Evolutionary conservation across 2,888 invertebrate genomes (phyloP).

Genomic region (Serripes groenlandicus): DNA sequence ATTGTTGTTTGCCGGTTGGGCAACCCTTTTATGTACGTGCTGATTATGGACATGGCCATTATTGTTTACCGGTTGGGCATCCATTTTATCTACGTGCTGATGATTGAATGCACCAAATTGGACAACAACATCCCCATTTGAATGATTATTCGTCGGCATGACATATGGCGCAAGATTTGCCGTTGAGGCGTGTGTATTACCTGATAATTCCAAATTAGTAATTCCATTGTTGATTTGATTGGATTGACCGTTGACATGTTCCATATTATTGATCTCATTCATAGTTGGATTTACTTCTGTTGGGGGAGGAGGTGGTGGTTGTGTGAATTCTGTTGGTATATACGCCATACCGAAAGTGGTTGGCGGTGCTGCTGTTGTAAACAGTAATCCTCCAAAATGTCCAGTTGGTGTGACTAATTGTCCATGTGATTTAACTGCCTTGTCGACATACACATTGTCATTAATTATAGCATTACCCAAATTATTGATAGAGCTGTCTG

Average conservation of each 20-base stretch:
- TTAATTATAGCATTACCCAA: no score
- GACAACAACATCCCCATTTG: not conserved
- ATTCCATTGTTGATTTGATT: not conserved
- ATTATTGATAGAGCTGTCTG: no score
- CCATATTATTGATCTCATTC: not conserved
- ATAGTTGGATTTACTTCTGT: no score
- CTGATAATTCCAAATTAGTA: not conserved
- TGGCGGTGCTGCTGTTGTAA: no score
- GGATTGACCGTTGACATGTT: not conserved
- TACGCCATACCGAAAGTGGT: no score
- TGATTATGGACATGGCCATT: not conserved
- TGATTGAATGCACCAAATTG: slow-evolving; percentile 5
- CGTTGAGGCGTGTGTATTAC: not conserved
- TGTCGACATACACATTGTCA: no score
- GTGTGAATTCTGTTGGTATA: no score
- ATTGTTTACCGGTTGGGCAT: not conserved
- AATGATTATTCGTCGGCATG: not conserved
- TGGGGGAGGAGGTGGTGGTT: slow-evolving; percentile 7
- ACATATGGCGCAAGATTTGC: slow-evolving; percentile 2
- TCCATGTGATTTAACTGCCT: no score
- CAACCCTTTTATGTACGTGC: not conserved
- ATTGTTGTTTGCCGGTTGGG: not conserved
- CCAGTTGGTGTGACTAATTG: no score
- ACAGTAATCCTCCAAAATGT: no score
- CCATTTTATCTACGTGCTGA: not conserved